These are phyloP conservation scores for Apis florea DNA, from an alignment of 1,140 invertebrate species.

Conservation along the genomic window DNA sequence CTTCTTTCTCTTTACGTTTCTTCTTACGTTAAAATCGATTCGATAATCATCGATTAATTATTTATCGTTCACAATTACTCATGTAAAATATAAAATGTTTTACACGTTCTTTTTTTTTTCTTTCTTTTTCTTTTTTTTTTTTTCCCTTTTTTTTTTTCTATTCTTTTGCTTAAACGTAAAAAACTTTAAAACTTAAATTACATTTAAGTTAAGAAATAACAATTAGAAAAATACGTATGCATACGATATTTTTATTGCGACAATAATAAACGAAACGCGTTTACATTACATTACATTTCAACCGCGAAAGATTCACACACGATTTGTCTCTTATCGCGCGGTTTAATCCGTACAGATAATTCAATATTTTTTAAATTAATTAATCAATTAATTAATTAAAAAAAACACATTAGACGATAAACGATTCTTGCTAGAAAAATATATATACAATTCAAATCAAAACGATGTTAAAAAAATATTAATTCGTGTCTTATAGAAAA, in stretches of 20 bases:
- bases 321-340: constrained; percentile 57
- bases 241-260: not conserved
- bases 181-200: not conserved
- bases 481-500: too few species aligned
- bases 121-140: too few species aligned
- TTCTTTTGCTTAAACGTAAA: not conserved
- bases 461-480: too few species aligned
- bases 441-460: too few species aligned
- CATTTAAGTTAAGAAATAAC: not conserved
- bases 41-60: constrained; percentile 1
- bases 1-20: too few species aligned
- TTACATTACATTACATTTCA: not conserved
- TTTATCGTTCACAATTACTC: constrained; percentile 16
- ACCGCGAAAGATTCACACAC: constrained; percentile 14
- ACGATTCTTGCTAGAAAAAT: too few species aligned
- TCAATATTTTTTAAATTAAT: too few species aligned
- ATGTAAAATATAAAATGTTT: not conserved
- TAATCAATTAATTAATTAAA: too few species aligned
- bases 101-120: too few species aligned
- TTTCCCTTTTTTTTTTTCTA: too few species aligned
- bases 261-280: not conserved
- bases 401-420: too few species aligned
- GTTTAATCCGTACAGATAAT: constrained; percentile 70
- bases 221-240: not conserved
- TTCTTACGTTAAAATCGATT: not conserved